Evolutionary conservation across 2,113 vertebrate species (phyloP).

Genomic region (Thamnaconus septentrionalis): DNA sequence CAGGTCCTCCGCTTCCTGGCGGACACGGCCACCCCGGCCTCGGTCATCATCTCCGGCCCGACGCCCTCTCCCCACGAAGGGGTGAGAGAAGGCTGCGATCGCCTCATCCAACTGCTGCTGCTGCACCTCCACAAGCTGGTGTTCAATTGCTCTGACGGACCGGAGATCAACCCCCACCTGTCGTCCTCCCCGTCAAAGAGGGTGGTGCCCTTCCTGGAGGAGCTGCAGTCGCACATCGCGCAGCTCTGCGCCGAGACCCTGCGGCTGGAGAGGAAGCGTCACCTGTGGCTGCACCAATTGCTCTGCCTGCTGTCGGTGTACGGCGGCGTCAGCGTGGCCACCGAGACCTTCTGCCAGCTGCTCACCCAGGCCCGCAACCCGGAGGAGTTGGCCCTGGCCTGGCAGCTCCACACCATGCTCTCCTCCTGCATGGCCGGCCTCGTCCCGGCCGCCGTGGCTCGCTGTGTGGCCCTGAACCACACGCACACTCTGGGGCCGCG

Average conservation of each 20-base stretch:
- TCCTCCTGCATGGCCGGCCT: constrained; percentile 83
- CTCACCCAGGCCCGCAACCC: constrained; percentile 82
- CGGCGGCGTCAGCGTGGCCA: constrained; percentile 82
- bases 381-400: constrained; percentile 87
- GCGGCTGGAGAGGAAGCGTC: constrained; percentile 85
- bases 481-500: constrained; percentile 79
- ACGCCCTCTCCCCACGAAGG: constrained; percentile 83
- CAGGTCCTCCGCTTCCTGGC: constrained; percentile 86
- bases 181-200: constrained; percentile 63
- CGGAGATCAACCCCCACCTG: constrained; percentile 58
- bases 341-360: constrained; percentile 86
- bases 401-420: constrained; percentile 85
- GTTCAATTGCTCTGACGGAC: constrained; percentile 77
- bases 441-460: constrained; percentile 78
- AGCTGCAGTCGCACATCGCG: constrained; percentile 79
- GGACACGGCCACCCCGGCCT: constrained; percentile 88
- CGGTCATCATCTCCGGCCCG: constrained; percentile 85
- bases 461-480: constrained; percentile 85
- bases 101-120: constrained; percentile 87
- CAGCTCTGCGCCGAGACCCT: constrained; percentile 87
- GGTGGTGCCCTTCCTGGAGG: constrained; percentile 87
- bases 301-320: constrained; percentile 86
- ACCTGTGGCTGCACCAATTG: constrained; percentile 92
- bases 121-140: constrained; percentile 91
- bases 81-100: constrained; percentile 89